These are phyloP conservation scores for Lynx canadensis DNA, from an alignment of 2,113 vertebrate genomes.

Conservation along the genomic window DNA sequence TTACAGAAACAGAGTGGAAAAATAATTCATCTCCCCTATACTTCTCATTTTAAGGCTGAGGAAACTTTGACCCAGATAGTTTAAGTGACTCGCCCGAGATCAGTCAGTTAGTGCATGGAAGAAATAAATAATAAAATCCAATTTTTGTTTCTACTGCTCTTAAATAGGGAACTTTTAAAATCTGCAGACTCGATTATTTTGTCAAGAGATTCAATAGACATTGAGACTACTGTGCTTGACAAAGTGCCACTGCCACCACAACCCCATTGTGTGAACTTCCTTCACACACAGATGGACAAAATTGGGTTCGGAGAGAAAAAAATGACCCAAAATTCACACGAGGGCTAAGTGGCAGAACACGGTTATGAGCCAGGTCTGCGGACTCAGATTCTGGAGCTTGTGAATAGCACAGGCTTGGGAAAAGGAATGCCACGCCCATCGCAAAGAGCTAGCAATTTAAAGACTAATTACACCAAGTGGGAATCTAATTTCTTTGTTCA, in stretches of 20 bases:
- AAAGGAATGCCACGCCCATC: neutral
- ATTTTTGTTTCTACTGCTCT: neutral
- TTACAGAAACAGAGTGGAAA: constrained; percentile 2
- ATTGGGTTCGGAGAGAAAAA: neutral
- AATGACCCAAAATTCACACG: neutral
- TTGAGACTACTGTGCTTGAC: neutral
- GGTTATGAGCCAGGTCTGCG: neutral
- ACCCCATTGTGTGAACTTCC: neutral
- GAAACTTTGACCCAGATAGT: neutral
- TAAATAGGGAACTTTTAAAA: neutral
- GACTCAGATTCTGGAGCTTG: neutral
- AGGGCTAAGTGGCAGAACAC: neutral
- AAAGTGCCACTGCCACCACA: neutral
- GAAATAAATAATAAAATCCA: neutral
- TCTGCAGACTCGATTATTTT: neutral
- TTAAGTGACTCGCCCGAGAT: neutral
- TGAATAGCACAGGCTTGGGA: neutral
- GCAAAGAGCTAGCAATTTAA: neutral
- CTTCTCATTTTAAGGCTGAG: neutral
- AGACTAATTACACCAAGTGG: neutral
- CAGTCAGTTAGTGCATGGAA: neutral
- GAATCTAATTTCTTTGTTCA: neutral
- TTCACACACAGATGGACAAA: neutral
- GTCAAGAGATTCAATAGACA: neutral
- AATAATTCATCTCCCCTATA: neutral